phyloP scores from a whole-genome alignment of 2,888 invertebrate genomes.

The Incurvaria masculella region DNA sequence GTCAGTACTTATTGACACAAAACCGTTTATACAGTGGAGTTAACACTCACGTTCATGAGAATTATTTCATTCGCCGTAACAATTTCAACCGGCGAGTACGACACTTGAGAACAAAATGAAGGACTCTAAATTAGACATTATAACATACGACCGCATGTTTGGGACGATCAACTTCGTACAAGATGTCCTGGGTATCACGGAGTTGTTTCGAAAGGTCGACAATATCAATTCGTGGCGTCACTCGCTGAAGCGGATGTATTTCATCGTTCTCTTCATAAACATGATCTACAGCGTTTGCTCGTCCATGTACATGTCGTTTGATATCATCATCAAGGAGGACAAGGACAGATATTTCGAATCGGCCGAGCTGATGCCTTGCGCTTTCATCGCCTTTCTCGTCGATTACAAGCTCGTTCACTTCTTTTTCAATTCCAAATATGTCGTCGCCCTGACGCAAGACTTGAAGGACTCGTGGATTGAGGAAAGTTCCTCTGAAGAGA shows the following conservation, averaged over 20 bases:
- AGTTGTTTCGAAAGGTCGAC: too few species aligned
- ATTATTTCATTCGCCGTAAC: too few species aligned
- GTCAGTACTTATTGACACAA: too few species aligned
- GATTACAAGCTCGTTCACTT: neutral
- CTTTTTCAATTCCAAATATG: neutral
- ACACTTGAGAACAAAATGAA: too few species aligned
- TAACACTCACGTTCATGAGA: too few species aligned
- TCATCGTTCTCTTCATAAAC: neutral
- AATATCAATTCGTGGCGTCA: too few species aligned
- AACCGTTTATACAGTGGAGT: too few species aligned
- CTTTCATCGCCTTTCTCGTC: neutral
- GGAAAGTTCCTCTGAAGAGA: neutral
- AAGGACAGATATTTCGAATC: neutral
- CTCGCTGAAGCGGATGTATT: neutral
- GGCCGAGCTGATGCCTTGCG: neutral
- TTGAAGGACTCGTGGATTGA: neutral
- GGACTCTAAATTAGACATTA: too few species aligned
- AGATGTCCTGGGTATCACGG: too few species aligned
- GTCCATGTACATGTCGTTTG: neutral
- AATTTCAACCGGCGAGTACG: too few species aligned
- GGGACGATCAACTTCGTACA: too few species aligned
- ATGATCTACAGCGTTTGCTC: neutral
- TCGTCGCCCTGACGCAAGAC: neutral
- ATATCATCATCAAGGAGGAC: neutral
- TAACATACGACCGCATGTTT: too few species aligned